Percentiles rank a stretch among this genome's conserved stretches.
Evolutionary conservation across 2,113 vertebrate species (phyloP).

Genomic region (Gopherus flavomarginatus): DNA sequence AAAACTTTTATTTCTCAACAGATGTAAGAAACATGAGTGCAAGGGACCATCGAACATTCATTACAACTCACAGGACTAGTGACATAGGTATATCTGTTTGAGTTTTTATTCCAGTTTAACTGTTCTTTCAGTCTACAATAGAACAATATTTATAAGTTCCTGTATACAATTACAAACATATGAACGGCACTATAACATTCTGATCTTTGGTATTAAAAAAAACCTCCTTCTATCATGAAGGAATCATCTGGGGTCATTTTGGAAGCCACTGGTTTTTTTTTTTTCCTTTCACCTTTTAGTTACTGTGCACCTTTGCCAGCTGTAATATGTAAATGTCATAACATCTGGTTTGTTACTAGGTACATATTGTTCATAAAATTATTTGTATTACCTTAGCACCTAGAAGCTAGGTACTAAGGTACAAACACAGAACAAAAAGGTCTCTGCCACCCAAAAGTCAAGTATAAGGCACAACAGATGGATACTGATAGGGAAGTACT

Average conservation of each 20-base stretch:
- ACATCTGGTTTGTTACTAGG: not conserved
- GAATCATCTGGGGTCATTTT: not conserved
- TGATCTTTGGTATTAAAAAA: not conserved
- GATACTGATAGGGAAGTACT: too few relatives aligned
- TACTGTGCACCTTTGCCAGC: not conserved
- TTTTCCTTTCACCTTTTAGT: not conserved
- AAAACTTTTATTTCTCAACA: constrained; percentile 54
- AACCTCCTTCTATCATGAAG: not conserved
- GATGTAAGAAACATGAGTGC: constrained; percentile 74
- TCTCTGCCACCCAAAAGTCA: too few relatives aligned
- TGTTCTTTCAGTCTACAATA: not conserved
- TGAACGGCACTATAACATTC: not conserved
- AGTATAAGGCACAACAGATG: too few relatives aligned
- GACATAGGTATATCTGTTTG: constrained; percentile 78
- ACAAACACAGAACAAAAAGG: too few relatives aligned
- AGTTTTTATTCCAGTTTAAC: not conserved
- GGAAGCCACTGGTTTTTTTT: not conserved
- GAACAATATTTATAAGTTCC: not conserved
- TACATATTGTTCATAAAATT: not conserved
- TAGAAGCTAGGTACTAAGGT: not conserved
- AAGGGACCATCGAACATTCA: constrained; percentile 57
- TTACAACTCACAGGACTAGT: constrained; percentile 63
- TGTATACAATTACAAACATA: not conserved
- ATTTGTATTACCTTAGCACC: not conserved
- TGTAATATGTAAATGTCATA: not conserved